Evolutionary conservation across 2,888 invertebrate genomes (phyloP).

Genomic region (Ypsolopha sequella): DNA sequence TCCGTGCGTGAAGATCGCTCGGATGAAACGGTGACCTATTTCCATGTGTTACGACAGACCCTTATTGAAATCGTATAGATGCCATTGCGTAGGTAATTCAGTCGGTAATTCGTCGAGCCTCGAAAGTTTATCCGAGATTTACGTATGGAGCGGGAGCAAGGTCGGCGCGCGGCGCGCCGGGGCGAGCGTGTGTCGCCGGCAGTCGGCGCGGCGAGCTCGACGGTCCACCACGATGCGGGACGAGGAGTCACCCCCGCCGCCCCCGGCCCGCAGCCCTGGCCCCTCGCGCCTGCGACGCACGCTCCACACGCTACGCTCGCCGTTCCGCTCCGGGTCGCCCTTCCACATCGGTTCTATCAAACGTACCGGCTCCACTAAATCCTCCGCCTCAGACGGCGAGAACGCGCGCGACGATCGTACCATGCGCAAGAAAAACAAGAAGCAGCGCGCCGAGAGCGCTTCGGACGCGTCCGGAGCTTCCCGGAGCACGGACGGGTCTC

Average conservation of each 20-base stretch:
- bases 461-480: slow-evolving; percentile 26
- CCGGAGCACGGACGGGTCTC: slow-evolving; percentile 42
- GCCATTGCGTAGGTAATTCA: neutral
- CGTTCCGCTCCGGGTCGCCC: slow-evolving; percentile 65
- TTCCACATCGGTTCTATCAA: slow-evolving; percentile 62
- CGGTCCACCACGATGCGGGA: slow-evolving; percentile 24
- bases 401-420: slow-evolving; percentile 59
- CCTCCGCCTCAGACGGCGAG: slow-evolving; percentile 62
- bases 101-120: slow-evolving; percentile 19
- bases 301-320: slow-evolving; percentile 58
- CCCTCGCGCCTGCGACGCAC: slow-evolving; percentile 60
- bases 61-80: neutral
- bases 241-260: slow-evolving; percentile 7
- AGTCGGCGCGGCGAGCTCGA: slow-evolving; percentile 38
- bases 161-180: slow-evolving; percentile 17
- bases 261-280: slow-evolving; percentile 25
- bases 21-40: neutral
- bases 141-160: slow-evolving; percentile 43
- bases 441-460: slow-evolving; percentile 39
- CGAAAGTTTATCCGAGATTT: slow-evolving; percentile 45
- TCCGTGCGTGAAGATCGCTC: too few species aligned
- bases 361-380: slow-evolving; percentile 53
- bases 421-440: slow-evolving; percentile 65
- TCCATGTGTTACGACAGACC: neutral
- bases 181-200: slow-evolving; percentile 24